Conservation (phyloP, 2,797 vertebrate species). For the Ceyx erithaca region DNA sequence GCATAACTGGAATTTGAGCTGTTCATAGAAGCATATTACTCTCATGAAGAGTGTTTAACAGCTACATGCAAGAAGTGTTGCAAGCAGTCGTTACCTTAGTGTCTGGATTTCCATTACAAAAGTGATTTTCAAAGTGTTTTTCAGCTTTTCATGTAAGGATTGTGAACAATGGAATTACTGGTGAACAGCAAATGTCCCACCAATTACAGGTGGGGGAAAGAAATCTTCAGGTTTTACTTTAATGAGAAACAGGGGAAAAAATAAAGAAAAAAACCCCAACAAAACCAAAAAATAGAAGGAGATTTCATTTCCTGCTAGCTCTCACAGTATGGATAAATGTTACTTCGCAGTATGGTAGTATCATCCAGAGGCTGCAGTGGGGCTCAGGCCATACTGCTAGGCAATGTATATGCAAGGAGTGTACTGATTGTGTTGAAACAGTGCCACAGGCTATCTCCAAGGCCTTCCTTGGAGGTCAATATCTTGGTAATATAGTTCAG, state of each 20-base stretch:
- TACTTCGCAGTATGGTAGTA: neutral
- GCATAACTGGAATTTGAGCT: neutral
- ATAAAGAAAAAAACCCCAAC: accelerated
- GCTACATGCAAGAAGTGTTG: neutral
- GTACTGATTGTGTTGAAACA: neutral
- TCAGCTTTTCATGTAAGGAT: neutral
- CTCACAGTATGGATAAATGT: neutral
- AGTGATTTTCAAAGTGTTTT: neutral
- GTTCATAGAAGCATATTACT: neutral
- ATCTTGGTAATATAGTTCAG: neutral
- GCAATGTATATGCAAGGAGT: neutral
- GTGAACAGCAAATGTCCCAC: neutral
- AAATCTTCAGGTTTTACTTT: neutral
- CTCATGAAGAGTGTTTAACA: neutral
- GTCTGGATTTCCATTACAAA: neutral
- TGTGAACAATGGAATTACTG: neutral
- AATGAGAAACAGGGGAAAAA: neutral
- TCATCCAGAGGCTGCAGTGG: too few relatives aligned
- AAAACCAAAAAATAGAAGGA: neutral
- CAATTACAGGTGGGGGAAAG: neutral
- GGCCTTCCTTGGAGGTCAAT: neutral
- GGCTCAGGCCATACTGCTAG: neutral
- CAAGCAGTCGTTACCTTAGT: neutral
- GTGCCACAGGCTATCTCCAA: neutral
- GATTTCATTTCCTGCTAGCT: neutral